Percentiles rank a stretch among this genome's conserved stretches.
Evolutionary conservation across 1,140 invertebrate species (phyloP).

Genomic region (Leptinotarsa texana): DNA sequence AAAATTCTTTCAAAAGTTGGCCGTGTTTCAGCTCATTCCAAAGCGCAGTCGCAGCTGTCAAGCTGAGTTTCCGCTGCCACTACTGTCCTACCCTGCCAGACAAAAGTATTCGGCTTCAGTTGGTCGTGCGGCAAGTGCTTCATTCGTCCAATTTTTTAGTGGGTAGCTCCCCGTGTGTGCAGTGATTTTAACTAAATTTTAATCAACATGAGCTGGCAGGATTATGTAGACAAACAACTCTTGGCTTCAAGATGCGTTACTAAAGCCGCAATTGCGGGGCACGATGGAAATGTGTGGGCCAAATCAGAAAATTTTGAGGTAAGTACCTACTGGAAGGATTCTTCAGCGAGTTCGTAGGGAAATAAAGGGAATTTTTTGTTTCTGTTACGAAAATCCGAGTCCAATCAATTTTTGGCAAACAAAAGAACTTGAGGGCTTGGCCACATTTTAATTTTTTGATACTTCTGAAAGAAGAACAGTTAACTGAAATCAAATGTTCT

Average conservation of each 20-base stretch:
- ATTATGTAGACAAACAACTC: constrained; percentile 97
- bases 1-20: neutral
- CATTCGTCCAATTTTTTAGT: constrained; percentile 31
- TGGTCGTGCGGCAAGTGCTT: constrained; percentile 32
- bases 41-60: constrained; percentile 36
- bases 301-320: constrained; percentile 91
- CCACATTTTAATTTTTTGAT: constrained; percentile 18
- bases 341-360: neutral
- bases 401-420: constrained; percentile 18
- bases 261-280: constrained; percentile 91
- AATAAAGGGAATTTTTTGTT: neutral
- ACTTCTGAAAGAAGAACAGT: too few relatives aligned
- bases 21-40: neutral
- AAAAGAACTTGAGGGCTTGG: constrained; percentile 39
- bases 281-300: constrained; percentile 93
- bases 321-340: constrained; percentile 60
- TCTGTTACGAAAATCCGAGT: neutral
- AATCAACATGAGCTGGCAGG: constrained; percentile 91
- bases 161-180: constrained; percentile 37
- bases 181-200: constrained; percentile 40
- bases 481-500: too few relatives aligned
- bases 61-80: constrained; percentile 34
- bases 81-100: constrained; percentile 34
- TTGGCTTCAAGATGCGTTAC: constrained; percentile 89
- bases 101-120: constrained; percentile 39